phyloP scores from a whole-genome alignment of 2,797 vertebrate genomes.

The Spinibarbus caldwelli region DNA sequence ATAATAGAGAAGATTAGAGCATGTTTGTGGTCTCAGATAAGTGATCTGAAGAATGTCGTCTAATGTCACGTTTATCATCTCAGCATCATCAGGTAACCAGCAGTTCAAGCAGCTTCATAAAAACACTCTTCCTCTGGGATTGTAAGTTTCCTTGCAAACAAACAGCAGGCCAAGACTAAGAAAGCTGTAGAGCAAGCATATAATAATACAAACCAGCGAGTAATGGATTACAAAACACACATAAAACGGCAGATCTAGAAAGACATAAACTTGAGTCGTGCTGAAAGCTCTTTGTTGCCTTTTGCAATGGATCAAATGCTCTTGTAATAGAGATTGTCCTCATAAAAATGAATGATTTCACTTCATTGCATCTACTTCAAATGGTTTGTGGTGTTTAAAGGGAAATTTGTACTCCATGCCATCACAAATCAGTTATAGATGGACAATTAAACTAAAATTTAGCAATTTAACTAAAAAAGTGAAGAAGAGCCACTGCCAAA shows the following conservation, averaged over 20 bases:
- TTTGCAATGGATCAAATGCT: background rate
- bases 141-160: background rate
- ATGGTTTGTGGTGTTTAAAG: background rate
- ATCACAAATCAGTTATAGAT: background rate
- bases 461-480: background rate
- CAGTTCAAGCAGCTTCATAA: background rate
- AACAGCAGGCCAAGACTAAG: background rate
- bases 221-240: constrained; percentile 2
- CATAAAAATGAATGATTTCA: background rate
- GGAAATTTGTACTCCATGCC: background rate
- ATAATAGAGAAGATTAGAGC: background rate
- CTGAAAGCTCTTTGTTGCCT: background rate
- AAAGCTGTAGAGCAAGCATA: background rate
- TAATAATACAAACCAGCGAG: constrained; percentile 1
- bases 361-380: background rate
- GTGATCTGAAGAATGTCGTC: background rate
- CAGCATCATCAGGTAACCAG: background rate
- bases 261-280: background rate
- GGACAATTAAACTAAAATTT: background rate
- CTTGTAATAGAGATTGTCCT: background rate
- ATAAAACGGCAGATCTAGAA: background rate
- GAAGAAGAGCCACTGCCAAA: background rate
- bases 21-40: background rate
- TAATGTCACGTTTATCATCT: background rate
- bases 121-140: background rate